Base-by-base conservation (phyloP, 2,888 invertebrate species). In the Cephonodes hylas region DNA sequence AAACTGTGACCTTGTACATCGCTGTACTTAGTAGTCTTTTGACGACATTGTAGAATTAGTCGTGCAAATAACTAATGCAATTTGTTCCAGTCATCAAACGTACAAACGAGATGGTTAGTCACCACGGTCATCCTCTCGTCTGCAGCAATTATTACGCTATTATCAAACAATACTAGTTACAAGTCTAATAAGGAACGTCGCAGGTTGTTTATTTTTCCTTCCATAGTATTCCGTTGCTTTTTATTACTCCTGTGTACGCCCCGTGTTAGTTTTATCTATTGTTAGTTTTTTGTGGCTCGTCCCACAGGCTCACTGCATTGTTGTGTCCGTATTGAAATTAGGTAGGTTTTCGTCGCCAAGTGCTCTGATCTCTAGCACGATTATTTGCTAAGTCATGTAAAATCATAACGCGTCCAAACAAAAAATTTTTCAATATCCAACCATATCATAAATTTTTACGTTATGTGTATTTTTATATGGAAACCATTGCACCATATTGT, bases 101-200 rank as follows among this genome's bases (percentile, higher is more conserved):
- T 69, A 69, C 68, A 69, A 71, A 72, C 65, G 60, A 70, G 66
- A 65, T 67, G 61, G 71, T 75, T 74, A 68, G 69, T 69, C 67
- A 69, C 64, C 61, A 65, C 63, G 42, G 63, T 67, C 66, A 69
- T 68, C 74, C 75, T 69, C 66, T 70, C 73, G 63, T 72, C 72
- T 75, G 64, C 74, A 75, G 72, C 73, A 78, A 75, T 79, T 80
- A 84, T 85, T 83, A 83, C 78, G 74, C 75, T 73, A 83, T 85
- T 85, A 84, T 80, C 80, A 76, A 64, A 75, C 75, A 72, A 80
- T 73, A 75, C 70, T 72, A 66, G 69, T 77, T 76, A 76, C 74
- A 68, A 80, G 80, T 77, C 73, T 83, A 82, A 80, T 81, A 75
- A 74, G 71, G 69, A 72, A 75, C 75, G 72, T 75, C 75, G 73